Evolutionary conservation across 2,888 invertebrate genomes (phyloP).

Genomic region (Onthophagus sagittarius): DNA sequence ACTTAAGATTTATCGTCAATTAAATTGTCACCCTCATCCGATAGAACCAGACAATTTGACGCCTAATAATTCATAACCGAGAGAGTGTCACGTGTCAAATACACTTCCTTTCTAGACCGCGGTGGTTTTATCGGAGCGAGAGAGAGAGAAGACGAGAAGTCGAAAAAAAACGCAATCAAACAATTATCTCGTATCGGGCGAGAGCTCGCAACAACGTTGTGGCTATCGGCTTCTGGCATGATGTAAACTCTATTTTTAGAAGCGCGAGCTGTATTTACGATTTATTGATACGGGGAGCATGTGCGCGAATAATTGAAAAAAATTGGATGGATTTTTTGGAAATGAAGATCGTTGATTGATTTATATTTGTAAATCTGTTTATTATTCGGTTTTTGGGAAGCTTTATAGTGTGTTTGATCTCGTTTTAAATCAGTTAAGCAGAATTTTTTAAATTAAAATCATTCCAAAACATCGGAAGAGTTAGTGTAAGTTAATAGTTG

Average conservation of each 20-base stretch:
- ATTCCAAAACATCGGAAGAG: too few species aligned
- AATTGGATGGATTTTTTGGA: background rate
- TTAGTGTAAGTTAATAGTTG: too few species aligned
- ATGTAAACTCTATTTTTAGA: slow-evolving; percentile 14
- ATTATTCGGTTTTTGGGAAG: too few species aligned
- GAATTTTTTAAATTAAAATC: too few species aligned
- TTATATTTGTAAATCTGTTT: too few species aligned
- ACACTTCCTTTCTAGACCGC: background rate
- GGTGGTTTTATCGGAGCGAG: background rate
- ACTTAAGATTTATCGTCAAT: background rate
- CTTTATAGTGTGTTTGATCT: too few species aligned
- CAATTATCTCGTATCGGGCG: slow-evolving; percentile 8
- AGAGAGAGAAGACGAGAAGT: background rate
- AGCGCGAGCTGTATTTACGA: slow-evolving; percentile 7
- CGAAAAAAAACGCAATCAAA: slow-evolving; percentile 10
- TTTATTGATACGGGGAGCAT: slow-evolving; percentile 7
- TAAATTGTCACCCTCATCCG: background rate
- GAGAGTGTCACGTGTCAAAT: background rate
- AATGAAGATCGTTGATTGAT: background rate
- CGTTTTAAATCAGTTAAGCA: too few species aligned
- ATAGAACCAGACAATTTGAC: background rate
- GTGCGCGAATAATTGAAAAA: background rate
- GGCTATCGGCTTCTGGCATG: slow-evolving; percentile 7
- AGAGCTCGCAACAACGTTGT: background rate
- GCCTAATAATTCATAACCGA: background rate